Evolutionary conservation across 2,113 vertebrate species (phyloP), one percentile per base, ranked within the genome.

Genomic region (Datnioides undecimradiatus): DNA sequence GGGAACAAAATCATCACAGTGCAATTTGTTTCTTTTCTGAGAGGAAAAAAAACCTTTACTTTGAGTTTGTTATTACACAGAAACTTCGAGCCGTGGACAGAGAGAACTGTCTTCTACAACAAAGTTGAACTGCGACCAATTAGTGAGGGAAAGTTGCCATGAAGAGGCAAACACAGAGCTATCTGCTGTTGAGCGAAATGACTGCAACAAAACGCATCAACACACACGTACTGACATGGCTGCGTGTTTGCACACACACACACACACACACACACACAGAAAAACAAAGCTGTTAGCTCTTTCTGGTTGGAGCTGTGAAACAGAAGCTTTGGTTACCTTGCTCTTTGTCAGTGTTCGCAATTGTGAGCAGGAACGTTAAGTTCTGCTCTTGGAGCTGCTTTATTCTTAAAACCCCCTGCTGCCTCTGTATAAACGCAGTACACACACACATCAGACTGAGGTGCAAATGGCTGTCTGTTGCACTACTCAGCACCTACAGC

Each of bases 71-170:
- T 76, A 48, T 78, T 48, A 25, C 4, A 51, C 45, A 33, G 29
- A 82, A 84, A 65, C 59, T 59, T 36, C 81, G 80, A 87, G 82
- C 75, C 33, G 59, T 19, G 74, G 71, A 83, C 52, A 41, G 49
- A 68, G 13, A 60, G 31, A 72, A 81, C 68, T 66, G 72, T 31
- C 38, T 66, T 43, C 70, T 25, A 27, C 74, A 88, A 83, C 75
- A 87, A 90, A 84, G 80, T 66, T 81, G 70, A 87, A 79, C 84
- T 70, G 79, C 51, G 41, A 85, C 88, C 86, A 93, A 91, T 93
- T 91, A 91, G 80, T 66, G 68, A 34, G 51, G 62, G 51, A 74
- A 86, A 81, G 84, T 74, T 87, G 71, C 66, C 67, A 77, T 27
- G 51, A 78, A 84, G 71, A 68, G 68, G 67, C 43, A 82, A 74